Evolutionary conservation across 1,140 invertebrate species (phyloP).

Genomic region (Saccostrea cuccullata): DNA sequence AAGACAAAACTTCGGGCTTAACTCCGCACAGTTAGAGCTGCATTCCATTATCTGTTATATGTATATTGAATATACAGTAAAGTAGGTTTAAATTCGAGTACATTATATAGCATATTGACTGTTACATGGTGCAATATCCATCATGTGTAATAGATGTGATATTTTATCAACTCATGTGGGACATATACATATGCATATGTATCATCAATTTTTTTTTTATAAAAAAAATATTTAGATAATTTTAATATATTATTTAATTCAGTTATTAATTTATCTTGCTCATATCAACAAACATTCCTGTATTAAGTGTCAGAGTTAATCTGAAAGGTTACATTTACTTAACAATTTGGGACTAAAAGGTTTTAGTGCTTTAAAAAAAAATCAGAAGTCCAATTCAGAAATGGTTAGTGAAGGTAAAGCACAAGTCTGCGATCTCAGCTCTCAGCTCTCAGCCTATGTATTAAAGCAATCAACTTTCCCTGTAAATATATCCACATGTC

Average conservation of each 20-base stretch:
- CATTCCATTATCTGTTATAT: neutral
- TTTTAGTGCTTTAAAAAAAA: neutral
- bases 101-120: neutral
- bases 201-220: neutral
- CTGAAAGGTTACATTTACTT: neutral
- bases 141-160: neutral
- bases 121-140: neutral
- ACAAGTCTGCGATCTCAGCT: constrained; percentile 11
- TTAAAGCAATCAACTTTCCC: neutral
- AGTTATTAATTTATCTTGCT: neutral
- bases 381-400: neutral
- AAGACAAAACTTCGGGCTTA: constrained; percentile 66
- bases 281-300: neutral
- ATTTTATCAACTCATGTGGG: constrained; percentile 12
- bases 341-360: neutral
- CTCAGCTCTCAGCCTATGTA: neutral
- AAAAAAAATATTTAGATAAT: too few species aligned
- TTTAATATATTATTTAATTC: neutral
- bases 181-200: neutral
- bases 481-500: neutral
- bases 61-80: too few species aligned
- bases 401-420: constrained; percentile 4
- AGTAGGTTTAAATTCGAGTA: neutral
- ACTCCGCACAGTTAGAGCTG: neutral
- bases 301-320: neutral